These are phyloP conservation scores for Drosophila multiciliata DNA, from an alignment of 2,888 invertebrate species.

Conservation along the genomic window DNA sequence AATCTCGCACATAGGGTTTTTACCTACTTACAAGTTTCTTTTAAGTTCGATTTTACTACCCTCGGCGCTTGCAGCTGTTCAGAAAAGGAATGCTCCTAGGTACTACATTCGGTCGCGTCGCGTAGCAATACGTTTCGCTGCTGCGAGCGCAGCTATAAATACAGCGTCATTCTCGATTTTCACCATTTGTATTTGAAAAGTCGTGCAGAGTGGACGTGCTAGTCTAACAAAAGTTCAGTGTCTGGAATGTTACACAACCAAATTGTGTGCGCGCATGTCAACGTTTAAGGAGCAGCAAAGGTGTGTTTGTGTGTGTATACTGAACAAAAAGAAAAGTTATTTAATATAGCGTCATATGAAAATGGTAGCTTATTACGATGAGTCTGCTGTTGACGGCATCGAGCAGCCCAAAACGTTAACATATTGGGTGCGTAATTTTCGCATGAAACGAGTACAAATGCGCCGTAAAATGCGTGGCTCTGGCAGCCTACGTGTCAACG, in stretches of 20 bases:
- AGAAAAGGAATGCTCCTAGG: constrained; percentile 9
- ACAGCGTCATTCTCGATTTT: constrained; percentile 16
- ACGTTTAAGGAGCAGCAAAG: constrained; percentile 44
- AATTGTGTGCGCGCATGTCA: constrained; percentile 41
- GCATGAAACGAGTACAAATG: constrained; percentile 86
- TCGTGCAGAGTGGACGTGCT: constrained; percentile 35
- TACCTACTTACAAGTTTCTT: constrained; percentile 3
- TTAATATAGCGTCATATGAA: constrained; percentile 34
- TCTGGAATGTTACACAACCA: constrained; percentile 48
- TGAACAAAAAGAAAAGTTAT: constrained; percentile 42
- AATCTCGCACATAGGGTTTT: background rate
- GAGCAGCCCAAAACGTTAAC: constrained; percentile 78
- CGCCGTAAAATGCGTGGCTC: constrained; percentile 85
- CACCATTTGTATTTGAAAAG: constrained; percentile 38
- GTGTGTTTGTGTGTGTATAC: constrained; percentile 52
- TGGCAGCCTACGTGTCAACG: constrained; percentile 86
- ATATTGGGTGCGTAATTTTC: constrained; percentile 87
- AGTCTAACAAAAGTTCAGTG: constrained; percentile 19
- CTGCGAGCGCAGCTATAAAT: constrained; percentile 47
- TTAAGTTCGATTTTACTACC: constrained; percentile 4
- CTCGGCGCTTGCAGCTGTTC: background rate
- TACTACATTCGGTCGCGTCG: constrained; percentile 34
- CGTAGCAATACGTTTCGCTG: constrained; percentile 44
- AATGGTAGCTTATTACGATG: constrained; percentile 70
- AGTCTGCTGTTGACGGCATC: constrained; percentile 50